Evolutionary conservation across 2,797 vertebrate genomes (phyloP), one percentile per base, ranked within the genome.

Genomic region (Malurus splendens): DNA sequence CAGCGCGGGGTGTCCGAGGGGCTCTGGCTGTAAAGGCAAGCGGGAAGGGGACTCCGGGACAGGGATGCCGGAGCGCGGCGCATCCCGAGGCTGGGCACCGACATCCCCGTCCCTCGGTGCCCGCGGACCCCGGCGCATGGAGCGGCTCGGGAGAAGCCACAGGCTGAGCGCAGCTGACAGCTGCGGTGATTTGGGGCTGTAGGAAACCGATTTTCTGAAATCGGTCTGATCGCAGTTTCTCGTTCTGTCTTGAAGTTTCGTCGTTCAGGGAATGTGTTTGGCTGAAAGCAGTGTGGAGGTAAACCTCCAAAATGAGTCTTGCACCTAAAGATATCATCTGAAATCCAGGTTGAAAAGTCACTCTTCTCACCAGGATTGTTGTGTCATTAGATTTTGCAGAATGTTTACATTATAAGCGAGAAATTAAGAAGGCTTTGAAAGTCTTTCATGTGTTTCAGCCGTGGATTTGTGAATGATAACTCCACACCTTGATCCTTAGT

Each of bases 261-360:
- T 60, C 18, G 14, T 42, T 78, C 32, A 11, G 55, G 14, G 62
- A 64, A n/a, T 33, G 38, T 38, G 38, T 55, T 62, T n/a, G 18
- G 10, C 68, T 45, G 67, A 42, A 71, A 76, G 27, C 9, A 3
- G 18, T 11, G 27, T 4, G 27, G 50, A 60, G 56, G 5, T 14
- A 50, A 79, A 41, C 12, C 65, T 84, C 32, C 4, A 2, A 36
- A 23, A 15, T 9, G 2, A 28, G 41, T 12, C 41, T 42, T 50
- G 19, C 16, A 2, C 52, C 45, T 38, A 12, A 73, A 79, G 66
- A 72, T 11, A 86, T 48, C 54, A 10, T 42, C 78, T 54, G 20
- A 76, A 87, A 86, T 56, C 50, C 89, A 82, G 56, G 86, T 76
- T 67, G 65, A 72, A 81, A 91, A 93, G 78, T 83, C 92, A 39